Base-by-base conservation (phyloP, 2,888 invertebrate species). In the Drosophila kokeensis region DNA sequence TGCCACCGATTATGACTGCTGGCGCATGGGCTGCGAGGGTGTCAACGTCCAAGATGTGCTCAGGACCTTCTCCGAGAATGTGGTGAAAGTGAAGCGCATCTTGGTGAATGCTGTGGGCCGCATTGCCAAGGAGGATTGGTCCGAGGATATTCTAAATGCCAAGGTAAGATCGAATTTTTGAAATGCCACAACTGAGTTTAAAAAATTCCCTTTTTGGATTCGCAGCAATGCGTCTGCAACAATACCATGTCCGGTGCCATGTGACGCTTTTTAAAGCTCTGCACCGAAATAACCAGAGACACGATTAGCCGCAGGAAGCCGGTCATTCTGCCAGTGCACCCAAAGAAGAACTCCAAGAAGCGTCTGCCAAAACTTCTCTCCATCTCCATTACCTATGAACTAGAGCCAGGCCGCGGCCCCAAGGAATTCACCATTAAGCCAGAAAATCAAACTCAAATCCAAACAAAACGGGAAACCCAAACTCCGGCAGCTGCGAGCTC, bases 1-100 rank as follows among this genome's bases (percentile, higher is more conserved):
- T 91, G 97, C 97, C n/a, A 99, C 99, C 0, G 99, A 99, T 93
- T 99, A 99, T 92, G 99, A 99, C 92, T 98, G 99, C 89, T 99
- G 99, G 99, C 95, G 96, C 84, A 96, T 96, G 70, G 94, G 94
- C 36, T 96, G 94, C 38, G 95, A 95, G 69, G 90, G 91, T 30
- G 93, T 98, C 13, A 95, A 95, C 65, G 95, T 95, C 6, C 95
- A 95, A 27, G 95, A 96, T 86, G 98, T 98, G 2, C 91, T 98
- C 79, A 95, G 94, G 60, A 96, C 95, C 60, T 97, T 99, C 91
- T 95, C 95, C 60, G 94, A 95, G 83, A 98, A 98, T 93, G 95
- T 97, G 5, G 93, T 94, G 61, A 98, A 97, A 92, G 96, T 98
- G 0, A 96, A 95, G 29, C 93, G 95, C 50, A 94, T 99, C 48